A percentile compares a stretch with the other conserved stretches of the same genome.
Conservation (phyloP, 1,140 invertebrate genomes). For the Philopotamus ludificatus region DNA sequence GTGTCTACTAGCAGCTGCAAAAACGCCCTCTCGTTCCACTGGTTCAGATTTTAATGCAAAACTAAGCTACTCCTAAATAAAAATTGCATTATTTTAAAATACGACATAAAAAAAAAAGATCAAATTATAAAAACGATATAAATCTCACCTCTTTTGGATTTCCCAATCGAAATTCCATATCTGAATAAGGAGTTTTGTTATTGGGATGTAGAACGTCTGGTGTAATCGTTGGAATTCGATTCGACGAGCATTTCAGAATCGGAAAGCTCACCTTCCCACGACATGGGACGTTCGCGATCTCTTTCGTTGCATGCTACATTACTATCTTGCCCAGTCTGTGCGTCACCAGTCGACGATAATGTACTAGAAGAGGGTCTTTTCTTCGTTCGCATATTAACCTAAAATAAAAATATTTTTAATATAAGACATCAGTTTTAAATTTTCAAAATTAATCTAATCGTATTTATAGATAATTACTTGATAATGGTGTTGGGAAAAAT, state of each 20-base stretch:
- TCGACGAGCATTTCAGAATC: slow-evolving; percentile 73
- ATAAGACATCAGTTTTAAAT: not conserved
- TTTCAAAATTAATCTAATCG: not conserved
- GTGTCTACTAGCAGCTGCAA: slow-evolving; percentile 24
- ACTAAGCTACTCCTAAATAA: too few species aligned
- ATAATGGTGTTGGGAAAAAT: slow-evolving; percentile 53
- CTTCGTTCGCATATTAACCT: slow-evolving; percentile 56
- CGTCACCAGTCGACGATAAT: slow-evolving; percentile 41
- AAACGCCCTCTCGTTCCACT: slow-evolving; percentile 18
- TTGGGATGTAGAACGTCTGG: slow-evolving; percentile 57
- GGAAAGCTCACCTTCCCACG: slow-evolving; percentile 86
- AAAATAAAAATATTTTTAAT: slow-evolving; percentile 22
- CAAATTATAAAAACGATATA: not conserved
- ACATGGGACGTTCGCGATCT: slow-evolving; percentile 71
- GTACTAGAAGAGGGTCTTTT: slow-evolving; percentile 50
- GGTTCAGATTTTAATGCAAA: slow-evolving; percentile 17
- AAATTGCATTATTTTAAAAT: too few species aligned
- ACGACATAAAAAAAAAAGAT: too few species aligned
- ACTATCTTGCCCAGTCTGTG: slow-evolving; percentile 12
- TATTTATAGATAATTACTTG: slow-evolving; percentile 44
- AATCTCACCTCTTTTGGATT: slow-evolving; percentile 13
- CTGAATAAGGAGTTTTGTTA: slow-evolving; percentile 16
- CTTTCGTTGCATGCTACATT: slow-evolving; percentile 22
- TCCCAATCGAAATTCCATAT: slow-evolving; percentile 17
- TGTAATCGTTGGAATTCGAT: slow-evolving; percentile 69